A percentile compares a stretch with the other conserved stretches of the same genome.
Conservation (phyloP, 2,797 vertebrate genomes). For the Urosaurus nigricauda region DNA sequence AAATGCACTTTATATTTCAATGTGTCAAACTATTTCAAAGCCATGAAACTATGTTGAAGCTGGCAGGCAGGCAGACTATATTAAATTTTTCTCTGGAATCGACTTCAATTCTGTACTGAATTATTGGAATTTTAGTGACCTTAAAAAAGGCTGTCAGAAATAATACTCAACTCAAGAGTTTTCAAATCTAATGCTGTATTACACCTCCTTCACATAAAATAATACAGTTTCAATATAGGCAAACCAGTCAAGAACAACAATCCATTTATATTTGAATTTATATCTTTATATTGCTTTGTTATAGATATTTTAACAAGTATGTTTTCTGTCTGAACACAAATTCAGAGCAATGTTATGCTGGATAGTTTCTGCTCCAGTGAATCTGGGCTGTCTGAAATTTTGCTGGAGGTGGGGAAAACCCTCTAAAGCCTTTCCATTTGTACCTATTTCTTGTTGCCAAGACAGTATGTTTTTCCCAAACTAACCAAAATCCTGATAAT, state of each 20-base stretch:
- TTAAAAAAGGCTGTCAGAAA: conserved; percentile 87
- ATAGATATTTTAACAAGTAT: conserved; percentile 63
- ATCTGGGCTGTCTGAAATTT: not conserved
- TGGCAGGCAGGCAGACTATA: conserved; percentile 85
- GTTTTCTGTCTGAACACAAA: conserved; percentile 58
- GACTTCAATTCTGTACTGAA: conserved; percentile 86
- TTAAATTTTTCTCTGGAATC: conserved; percentile 87
- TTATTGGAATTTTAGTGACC: conserved; percentile 90
- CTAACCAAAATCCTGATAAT: not conserved
- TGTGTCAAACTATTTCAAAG: conserved; percentile 87
- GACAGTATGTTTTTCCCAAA: not conserved
- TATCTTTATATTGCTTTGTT: conserved; percentile 75
- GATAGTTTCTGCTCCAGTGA: not conserved
- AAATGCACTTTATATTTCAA: conserved; percentile 88
- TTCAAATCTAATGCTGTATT: conserved; percentile 82
- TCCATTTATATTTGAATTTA: conserved; percentile 74
- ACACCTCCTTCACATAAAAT: conserved; percentile 82
- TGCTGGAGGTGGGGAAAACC: not conserved
- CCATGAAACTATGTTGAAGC: conserved; percentile 82
- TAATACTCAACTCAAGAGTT: conserved; percentile 82
- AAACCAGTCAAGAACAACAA: conserved; percentile 78
- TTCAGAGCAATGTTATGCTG: not conserved
- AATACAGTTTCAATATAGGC: conserved; percentile 78
- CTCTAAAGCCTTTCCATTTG: not conserved
- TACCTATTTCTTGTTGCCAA: not conserved